Base-by-base conservation (phyloP, 2,797 vertebrate species). In the Mormyrops attenuatus region DNA sequence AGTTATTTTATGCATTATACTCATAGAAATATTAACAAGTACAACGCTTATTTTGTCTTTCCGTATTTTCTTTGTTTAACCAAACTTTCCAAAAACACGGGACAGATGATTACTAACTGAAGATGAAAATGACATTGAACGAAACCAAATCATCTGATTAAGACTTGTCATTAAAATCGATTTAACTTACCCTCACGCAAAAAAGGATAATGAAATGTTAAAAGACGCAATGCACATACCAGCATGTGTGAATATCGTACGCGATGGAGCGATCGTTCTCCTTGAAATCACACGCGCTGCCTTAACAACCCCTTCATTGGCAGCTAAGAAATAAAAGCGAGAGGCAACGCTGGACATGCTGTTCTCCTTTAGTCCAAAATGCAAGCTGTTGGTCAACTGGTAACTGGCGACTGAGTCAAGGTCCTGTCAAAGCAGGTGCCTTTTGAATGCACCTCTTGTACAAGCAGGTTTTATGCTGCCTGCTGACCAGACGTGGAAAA, bases 271-370 rank as follows among this genome's bases (percentile, higher is more conserved):
- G 26, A 82, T 44, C 15, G 15, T 44, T 47, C 41, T 47, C 20
- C 41, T 82, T 47, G 77, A 82, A 82, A 82, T 7, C 17, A 82
- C 38, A n/a, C 17, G 88, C 80, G 86, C 69, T 0, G 91, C 90
- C 89, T 91, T 93, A 52, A 89, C 85, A 1, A 90, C 38, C 0
- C 89, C 89, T 34, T 55, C 93, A 15, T 89, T 92, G 66, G 92
- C 92, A 90, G 93, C 55, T 3, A 91, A 60, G 11, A 49, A 55
- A 30, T 92, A 89, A 55, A 95, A 55, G 53, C 95, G 94, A 80
- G 88, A 50, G 1, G 94, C 84, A 60, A 95, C 89, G 49, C 95
- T 95, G 87, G 96, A 94, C 96, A 97, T 96, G 92, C 91, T 89
- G n/a, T 63, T 15, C 44, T 77, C 69, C 80, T 57, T 63, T 38